Evolutionary conservation across 2,113 vertebrate species (phyloP).

Genomic region (Stigmatopora nigra): DNA sequence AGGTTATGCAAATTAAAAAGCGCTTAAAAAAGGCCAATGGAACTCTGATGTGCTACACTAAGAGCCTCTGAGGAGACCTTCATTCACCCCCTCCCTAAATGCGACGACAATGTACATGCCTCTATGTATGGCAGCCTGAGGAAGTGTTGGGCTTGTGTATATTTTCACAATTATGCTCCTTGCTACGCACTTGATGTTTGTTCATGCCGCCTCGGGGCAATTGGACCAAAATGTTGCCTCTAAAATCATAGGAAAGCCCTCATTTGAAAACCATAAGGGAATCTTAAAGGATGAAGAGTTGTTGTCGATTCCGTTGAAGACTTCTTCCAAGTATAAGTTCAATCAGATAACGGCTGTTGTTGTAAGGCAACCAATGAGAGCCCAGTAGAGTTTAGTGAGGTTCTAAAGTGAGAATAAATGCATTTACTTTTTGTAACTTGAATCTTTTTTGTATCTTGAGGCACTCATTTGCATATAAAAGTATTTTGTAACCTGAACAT

Average conservation of each 20-base stretch:
- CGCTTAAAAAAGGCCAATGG: conserved; percentile 21
- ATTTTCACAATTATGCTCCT: background rate
- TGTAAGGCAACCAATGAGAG: no score
- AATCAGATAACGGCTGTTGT: no score
- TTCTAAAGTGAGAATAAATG: no score
- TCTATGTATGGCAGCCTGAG: background rate
- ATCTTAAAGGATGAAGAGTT: background rate
- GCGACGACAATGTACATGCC: conserved; percentile 4
- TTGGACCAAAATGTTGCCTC: background rate
- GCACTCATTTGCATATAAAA: no score
- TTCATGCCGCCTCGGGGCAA: background rate
- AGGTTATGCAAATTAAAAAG: conserved; percentile 40
- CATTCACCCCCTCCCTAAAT: conserved; percentile 12
- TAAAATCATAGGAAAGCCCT: background rate
- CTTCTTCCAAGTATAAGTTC: no score
- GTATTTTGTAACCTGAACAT: no score
- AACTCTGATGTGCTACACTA: conserved; percentile 24
- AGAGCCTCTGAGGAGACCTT: conserved; percentile 23
- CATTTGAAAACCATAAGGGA: background rate
- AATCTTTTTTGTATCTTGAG: no score
- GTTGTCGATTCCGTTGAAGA: no score
- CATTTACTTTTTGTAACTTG: no score
- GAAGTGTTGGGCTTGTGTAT: background rate
- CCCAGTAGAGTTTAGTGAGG: no score
- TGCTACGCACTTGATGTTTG: background rate